Evolutionary conservation across 2,797 vertebrate species (phyloP), one percentile per base, ranked within the genome.

Genomic region (Sternotherus odoratus): DNA sequence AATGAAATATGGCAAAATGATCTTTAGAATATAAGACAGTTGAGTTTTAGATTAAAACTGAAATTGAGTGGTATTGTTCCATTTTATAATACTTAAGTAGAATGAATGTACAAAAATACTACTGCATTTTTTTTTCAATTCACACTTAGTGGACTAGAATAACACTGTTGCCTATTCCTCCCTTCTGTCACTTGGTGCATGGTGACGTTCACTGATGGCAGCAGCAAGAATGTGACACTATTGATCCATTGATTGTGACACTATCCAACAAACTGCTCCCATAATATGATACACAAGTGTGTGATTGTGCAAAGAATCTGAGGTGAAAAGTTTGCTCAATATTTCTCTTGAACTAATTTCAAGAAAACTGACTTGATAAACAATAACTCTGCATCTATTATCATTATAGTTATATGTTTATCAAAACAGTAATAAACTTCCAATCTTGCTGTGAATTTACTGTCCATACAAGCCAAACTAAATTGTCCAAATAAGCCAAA

Each of bases 1-100:
- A 95, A 86, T 83, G 87, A 86, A 39, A 92, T 83, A 66, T 66
- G 87, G 75, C 54, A 89, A 83, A 77, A 56, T n/a, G 91, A 92
- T 94, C 77, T 91, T 84, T 48, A 95, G 90, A 96, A 95, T 72
- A 53, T 86, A 94, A 46, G 50, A 92, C 91, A 96, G 93, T 19
- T 39, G 2, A 63, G 77, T 72, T 77, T 83, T 77, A 63, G 72
- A 87, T 75, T 56, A 92, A 80, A 13, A 83, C 85, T 85, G 75
- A 80, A 81, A 87, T 92, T 96, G 53, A 95, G 39, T 79, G 16
- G 77, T 78, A 95, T 82, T 82, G 50, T 75, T 92, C 19, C 83
- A 46, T 56, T 92, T 77, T 33, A 72, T 46, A 94, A 46, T 12
- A 84, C 21, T 85, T 0, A 83, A 1, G 75, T 11, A 82, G 23